A percentile compares a stretch with the other conserved stretches of the same genome.
Evolutionary conservation across 1,140 invertebrate species (phyloP).

Genomic region (Glossosoma conforme): DNA sequence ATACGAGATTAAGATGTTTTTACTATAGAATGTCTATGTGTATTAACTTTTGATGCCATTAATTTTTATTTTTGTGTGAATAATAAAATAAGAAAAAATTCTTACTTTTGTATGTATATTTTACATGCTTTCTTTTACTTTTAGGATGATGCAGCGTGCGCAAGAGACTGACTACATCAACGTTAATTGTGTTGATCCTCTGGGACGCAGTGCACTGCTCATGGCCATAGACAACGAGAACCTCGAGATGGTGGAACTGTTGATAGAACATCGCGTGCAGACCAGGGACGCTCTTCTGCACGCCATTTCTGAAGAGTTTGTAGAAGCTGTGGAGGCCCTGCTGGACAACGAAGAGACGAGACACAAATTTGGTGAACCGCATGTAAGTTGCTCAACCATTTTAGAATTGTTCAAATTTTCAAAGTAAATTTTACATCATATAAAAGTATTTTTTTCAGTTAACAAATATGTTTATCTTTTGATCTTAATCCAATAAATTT

Average conservation of each 20-base stretch:
- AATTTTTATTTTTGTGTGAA: too few species aligned
- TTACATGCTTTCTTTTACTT: too few species aligned
- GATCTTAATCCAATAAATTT: too few species aligned
- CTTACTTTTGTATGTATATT: too few species aligned
- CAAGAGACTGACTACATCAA: constrained; percentile 80
- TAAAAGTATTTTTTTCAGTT: too few species aligned
- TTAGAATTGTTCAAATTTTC: too few species aligned
- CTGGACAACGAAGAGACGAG: constrained; percentile 87
- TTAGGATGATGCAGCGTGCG: constrained; percentile 71
- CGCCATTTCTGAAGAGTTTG: constrained; percentile 96
- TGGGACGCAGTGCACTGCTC: constrained; percentile 84
- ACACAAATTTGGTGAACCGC: constrained; percentile 72
- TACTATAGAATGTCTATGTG: too few species aligned
- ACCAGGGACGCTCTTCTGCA: constrained; percentile 93
- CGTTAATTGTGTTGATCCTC: constrained; percentile 95
- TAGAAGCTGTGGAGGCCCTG: constrained; percentile 94
- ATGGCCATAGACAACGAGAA: constrained; percentile 99
- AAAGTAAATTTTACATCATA: too few species aligned
- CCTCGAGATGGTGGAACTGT: constrained; percentile 95
- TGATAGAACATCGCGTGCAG: constrained; percentile 81
- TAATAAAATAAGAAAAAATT: too few species aligned
- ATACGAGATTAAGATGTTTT: too few species aligned
- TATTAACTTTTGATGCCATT: too few species aligned
- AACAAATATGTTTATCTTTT: too few species aligned
- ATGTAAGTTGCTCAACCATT: constrained; percentile 56